Evolutionary conservation across 64 coral and sea anemone genomes (phyloP), one percentile per base, ranked within the genome.

Genomic region (Astreopora myriophthalma): DNA sequence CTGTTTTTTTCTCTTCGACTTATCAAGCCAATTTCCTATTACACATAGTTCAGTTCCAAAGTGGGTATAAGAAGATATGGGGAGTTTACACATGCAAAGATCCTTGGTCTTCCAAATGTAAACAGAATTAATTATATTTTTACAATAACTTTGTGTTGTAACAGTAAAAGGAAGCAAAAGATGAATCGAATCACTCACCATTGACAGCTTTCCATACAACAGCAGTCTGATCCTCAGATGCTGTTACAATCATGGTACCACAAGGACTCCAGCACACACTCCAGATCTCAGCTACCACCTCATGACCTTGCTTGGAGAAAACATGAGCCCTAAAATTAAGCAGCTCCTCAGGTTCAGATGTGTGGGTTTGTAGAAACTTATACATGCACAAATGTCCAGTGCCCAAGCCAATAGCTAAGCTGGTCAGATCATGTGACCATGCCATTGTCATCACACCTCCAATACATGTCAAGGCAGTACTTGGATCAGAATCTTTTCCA

Each of bases 211-310:
- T 87, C 95, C 95, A 96, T 36, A 96, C 89, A 32, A 73, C 89
- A 23, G 95, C 71, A 69, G 95, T 94, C 49, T 97, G 95, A 88
- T 97, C 95, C 78, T 96, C 95, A 35, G 95, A 96, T 32, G 95
- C 95, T 24, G 95, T 93, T 33, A 92, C 95, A 72, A 97, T 94
- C 95, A 97, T 94, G 6, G 48, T 65, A 63, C 88, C 87, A 87
- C 95, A 94, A 8, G 95, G 95, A 91, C 95, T 97, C 95, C 95
- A 97, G 64, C 95, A 97, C 9, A 97, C 73, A 90, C 91, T 93
- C 95, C 95, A 97, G 49, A 97, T 80, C 72, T 97, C 95, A 30
- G 91, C 91, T 73, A 87, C 71, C 33, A 71, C 26, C 31, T 86
- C 35, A 16, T 58, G 24, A 0, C 39, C 95, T 16, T 73, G 87